phyloP scores from a whole-genome alignment of 2,797 vertebrate species.

The Cetoscarus ocellatus region DNA sequence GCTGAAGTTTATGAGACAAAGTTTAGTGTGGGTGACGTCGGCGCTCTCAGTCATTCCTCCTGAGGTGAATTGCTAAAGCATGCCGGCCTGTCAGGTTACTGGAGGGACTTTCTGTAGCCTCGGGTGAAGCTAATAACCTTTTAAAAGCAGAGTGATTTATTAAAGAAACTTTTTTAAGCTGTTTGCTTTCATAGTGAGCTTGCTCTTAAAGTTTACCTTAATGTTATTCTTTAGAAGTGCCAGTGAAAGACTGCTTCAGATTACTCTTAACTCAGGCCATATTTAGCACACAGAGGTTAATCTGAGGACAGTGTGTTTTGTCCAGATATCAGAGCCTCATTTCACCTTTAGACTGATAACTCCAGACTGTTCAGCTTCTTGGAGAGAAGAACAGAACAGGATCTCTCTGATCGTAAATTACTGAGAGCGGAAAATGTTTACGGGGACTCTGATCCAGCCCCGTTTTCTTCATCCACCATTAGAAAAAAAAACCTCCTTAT shows the following conservation, averaged over 20 bases:
- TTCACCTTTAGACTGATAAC: constrained; percentile 42
- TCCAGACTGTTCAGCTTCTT: constrained; percentile 48
- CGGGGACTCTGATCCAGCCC: constrained; percentile 17
- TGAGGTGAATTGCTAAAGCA: constrained; percentile 27
- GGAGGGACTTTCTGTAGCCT: constrained; percentile 20
- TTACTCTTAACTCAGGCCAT: constrained; percentile 14
- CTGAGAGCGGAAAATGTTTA: constrained; percentile 49
- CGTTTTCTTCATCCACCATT: constrained; percentile 32
- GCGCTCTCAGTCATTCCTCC: constrained; percentile 23
- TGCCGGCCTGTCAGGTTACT: constrained; percentile 28
- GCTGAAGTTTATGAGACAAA: constrained; percentile 39
- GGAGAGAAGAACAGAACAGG: constrained; percentile 48
- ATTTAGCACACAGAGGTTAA: constrained; percentile 29
- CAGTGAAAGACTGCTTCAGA: constrained; percentile 14
- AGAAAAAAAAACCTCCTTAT: not conserved
- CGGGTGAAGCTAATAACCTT: constrained; percentile 30
- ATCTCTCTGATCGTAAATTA: constrained; percentile 60
- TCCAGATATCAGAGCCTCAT: constrained; percentile 40
- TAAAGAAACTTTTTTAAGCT: not conserved
- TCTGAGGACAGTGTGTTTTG: constrained; percentile 46
- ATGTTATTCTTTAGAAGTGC: constrained; percentile 26
- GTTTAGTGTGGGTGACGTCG: constrained; percentile 44
- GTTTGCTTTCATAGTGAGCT: not conserved
- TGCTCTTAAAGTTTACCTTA: constrained; percentile 14
- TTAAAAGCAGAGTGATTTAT: constrained; percentile 52